Evolutionary conservation across 2,797 vertebrate genomes (phyloP).

Genomic region (Pygocentrus nattereri): DNA sequence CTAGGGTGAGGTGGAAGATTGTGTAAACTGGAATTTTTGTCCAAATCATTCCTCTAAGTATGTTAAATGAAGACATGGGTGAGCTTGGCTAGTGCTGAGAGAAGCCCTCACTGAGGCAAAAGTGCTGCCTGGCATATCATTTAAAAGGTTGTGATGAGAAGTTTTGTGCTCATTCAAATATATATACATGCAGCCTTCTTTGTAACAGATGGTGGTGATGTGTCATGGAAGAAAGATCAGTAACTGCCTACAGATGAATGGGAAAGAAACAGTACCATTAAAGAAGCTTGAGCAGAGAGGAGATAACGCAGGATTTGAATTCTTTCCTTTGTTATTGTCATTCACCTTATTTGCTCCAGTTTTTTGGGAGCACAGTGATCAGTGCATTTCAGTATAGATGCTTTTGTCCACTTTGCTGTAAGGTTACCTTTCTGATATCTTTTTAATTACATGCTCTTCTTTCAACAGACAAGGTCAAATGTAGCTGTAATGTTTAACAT

Average conservation of each 20-base stretch:
- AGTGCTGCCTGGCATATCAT: background rate
- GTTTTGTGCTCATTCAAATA: slow-evolving; percentile 12
- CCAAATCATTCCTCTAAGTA: background rate
- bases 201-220: slow-evolving; percentile 15
- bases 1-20: too few relatives aligned
- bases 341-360: slow-evolving; percentile 1
- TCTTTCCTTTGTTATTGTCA: background rate
- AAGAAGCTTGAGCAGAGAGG: slow-evolving; percentile 8
- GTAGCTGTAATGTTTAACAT: slow-evolving; percentile 37
- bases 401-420: slow-evolving; percentile 25
- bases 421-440: slow-evolving; percentile 1
- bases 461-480: slow-evolving; percentile 36
- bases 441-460: background rate
- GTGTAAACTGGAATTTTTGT: too few relatives aligned
- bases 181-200: slow-evolving; percentile 8
- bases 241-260: slow-evolving; percentile 32
- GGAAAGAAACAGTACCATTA: background rate
- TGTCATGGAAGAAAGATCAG: background rate
- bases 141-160: background rate
- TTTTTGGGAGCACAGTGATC: background rate
- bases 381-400: slow-evolving; percentile 9
- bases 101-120: background rate
- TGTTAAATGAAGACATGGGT: background rate
- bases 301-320: background rate
- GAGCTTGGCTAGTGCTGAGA: background rate